Conservation (phyloP, 2,797 vertebrate genomes). For the Onychomys torridus region DNA sequence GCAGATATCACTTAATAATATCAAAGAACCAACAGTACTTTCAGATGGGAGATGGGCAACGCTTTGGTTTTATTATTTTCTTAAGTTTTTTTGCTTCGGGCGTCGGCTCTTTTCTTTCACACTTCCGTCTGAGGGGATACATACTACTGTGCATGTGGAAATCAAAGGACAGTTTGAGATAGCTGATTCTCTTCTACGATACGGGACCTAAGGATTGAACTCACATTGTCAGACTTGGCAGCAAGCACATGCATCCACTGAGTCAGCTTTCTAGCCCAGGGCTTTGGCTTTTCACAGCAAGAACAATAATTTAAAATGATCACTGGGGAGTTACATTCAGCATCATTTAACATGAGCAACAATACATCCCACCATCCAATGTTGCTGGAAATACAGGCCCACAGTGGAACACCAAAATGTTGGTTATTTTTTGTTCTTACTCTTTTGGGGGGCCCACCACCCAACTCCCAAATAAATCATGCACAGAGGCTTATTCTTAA, state of each 20-base stretch:
- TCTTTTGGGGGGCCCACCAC: too few relatives aligned
- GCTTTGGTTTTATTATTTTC: background rate
- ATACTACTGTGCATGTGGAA: background rate
- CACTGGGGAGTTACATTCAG: background rate
- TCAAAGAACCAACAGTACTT: background rate
- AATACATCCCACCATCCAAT: background rate
- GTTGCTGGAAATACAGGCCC: too few relatives aligned
- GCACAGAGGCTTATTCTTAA: too few relatives aligned
- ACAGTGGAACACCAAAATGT: too few relatives aligned
- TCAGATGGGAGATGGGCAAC: background rate
- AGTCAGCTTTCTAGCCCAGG: background rate
- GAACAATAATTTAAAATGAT: constrained; percentile 19
- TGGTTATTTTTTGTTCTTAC: too few relatives aligned
- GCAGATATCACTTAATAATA: background rate
- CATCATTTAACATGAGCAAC: constrained; percentile 20
- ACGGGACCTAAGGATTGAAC: background rate
- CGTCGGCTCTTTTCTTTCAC: constrained; percentile 2
- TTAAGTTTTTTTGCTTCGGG: background rate
- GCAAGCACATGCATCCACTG: background rate
- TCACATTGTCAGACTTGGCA: too few relatives aligned
- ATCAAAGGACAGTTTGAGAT: background rate
- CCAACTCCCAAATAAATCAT: too few relatives aligned
- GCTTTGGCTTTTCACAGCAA: background rate
- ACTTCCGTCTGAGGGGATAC: background rate
- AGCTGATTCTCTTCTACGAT: background rate